These are phyloP conservation scores for Sericinus montela DNA, from an alignment of 2,888 invertebrate species.

Conservation along the genomic window DNA sequence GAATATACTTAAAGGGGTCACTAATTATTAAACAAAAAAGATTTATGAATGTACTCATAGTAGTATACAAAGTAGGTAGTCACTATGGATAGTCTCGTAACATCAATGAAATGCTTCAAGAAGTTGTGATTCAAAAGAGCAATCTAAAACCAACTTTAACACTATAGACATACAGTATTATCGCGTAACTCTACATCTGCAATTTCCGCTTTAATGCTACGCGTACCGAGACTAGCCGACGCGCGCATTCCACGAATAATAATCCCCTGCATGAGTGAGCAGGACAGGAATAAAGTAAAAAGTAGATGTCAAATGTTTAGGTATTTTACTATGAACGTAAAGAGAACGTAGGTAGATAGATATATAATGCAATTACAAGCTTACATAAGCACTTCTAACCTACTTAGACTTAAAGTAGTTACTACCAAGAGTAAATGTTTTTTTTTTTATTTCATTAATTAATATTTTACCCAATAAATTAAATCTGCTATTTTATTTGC, in stretches of 20 bases:
- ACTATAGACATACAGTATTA: constrained; percentile 23
- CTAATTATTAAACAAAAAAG: constrained; percentile 45
- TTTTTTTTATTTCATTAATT: constrained; percentile 8
- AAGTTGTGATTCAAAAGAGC: constrained; percentile 20
- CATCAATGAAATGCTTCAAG: constrained; percentile 33
- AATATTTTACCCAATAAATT: too few species aligned
- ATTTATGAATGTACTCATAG: constrained; percentile 71
- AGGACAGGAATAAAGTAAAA: constrained; percentile 65
- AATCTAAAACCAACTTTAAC: constrained; percentile 44
- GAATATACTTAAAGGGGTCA: background rate
- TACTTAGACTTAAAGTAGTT: constrained; percentile 39
- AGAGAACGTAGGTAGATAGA: constrained; percentile 70
- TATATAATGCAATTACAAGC: constrained; percentile 70
- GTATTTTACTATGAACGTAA: constrained; percentile 71
- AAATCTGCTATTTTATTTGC: too few species aligned
- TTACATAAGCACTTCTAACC: constrained; percentile 69
- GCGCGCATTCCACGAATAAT: constrained; percentile 76
- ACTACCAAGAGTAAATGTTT: too few species aligned
- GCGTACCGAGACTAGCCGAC: constrained; percentile 71
- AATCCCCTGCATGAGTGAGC: constrained; percentile 63
- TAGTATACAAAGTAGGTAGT: constrained; percentile 74
- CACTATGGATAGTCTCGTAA: constrained; percentile 68
- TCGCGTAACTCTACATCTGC: constrained; percentile 20
- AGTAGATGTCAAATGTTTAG: constrained; percentile 77
- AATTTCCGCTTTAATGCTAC: constrained; percentile 44